phyloP scores from a whole-genome alignment of 2,797 vertebrate species.

The Serranus cabrilla region DNA sequence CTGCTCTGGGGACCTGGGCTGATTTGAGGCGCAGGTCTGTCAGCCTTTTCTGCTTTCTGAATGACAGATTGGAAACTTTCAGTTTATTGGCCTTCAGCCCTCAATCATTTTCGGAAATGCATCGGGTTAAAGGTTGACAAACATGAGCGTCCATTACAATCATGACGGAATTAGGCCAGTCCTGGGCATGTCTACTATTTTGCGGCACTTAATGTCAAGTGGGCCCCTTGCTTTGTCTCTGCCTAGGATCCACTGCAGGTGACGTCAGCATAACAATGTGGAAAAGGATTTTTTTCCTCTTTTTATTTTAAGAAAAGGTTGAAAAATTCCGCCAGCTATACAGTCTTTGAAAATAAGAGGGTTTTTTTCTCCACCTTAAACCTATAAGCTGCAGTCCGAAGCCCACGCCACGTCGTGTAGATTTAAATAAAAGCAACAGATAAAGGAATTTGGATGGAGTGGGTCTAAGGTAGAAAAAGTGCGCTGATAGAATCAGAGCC shows the following conservation, averaged over 20 bases:
- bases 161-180: constrained; percentile 62
- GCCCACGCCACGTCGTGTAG: constrained; percentile 12
- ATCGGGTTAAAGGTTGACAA: constrained; percentile 77
- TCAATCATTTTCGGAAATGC: constrained; percentile 69
- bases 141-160: constrained; percentile 73
- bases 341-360: constrained; percentile 38
- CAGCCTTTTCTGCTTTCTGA: constrained; percentile 32
- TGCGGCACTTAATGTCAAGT: constrained; percentile 72
- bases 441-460: constrained; percentile 49
- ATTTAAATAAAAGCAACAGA: constrained; percentile 62
- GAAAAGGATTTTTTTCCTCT: constrained; percentile 25
- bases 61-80: constrained; percentile 61
- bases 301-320: constrained; percentile 13
- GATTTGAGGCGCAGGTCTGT: constrained; percentile 31
- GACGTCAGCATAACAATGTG: constrained; percentile 73
- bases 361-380: constrained; percentile 37
- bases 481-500: constrained; percentile 32
- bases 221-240: constrained; percentile 68
- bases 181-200: constrained; percentile 66
- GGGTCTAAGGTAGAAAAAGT: constrained; percentile 10
- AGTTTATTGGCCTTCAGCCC: constrained; percentile 54
- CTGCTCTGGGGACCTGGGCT: constrained; percentile 9
- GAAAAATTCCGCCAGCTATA: constrained; percentile 29
- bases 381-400: constrained; percentile 27
- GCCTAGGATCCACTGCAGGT: constrained; percentile 56